Evolutionary conservation across 2,888 invertebrate genomes (phyloP), one percentile per base, ranked within the genome.

Genomic region (Polyommatus iphigenia): DNA sequence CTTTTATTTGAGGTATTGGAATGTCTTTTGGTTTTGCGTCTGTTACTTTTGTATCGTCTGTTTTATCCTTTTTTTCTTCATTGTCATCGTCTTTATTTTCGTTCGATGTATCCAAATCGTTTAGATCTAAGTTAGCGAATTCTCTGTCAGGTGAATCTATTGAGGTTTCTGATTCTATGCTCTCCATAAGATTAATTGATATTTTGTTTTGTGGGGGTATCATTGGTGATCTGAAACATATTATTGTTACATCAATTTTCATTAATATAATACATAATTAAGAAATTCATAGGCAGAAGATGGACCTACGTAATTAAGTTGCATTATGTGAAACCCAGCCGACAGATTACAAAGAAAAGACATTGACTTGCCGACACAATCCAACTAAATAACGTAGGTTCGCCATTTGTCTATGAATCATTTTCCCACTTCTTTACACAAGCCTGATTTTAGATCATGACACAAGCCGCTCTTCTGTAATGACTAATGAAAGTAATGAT

Each of bases 111-210:
- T 92, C 92, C 0, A 93, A 83, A 75, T 93, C 93, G 79, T 93
- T 93, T 0, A 94, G 84, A 81, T 94, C 93, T 79, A 94, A 81
- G 80, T 92, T 91, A 0, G 91, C 93, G 62, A 92, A 93, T 82
- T 94, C 94, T 81, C 88, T 88, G 59, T 94, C 94, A 0, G 94
- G 94, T 0, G 94, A 94, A 82, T 94, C 94, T 76, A 93, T 91
- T 0, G 94, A 94, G 0, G 94, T 92, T 85, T 94, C 94, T 0
- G 94, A 94, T 85, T 94, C 94, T 75, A 94, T 94, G 78, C 94
- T 94, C 80, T 94, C 94, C 94, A 94, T 94, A 13, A 94, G 85
- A 78, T 94, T 94, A 54, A 94, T 94, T 13, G 94, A 94, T 81
- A 94, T 92, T 88, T 94, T 94, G 81, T 87, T 94, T 81, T 92